phyloP scores from a whole-genome alignment of 2,113 vertebrate species.

The Helogale parvula region DNA sequence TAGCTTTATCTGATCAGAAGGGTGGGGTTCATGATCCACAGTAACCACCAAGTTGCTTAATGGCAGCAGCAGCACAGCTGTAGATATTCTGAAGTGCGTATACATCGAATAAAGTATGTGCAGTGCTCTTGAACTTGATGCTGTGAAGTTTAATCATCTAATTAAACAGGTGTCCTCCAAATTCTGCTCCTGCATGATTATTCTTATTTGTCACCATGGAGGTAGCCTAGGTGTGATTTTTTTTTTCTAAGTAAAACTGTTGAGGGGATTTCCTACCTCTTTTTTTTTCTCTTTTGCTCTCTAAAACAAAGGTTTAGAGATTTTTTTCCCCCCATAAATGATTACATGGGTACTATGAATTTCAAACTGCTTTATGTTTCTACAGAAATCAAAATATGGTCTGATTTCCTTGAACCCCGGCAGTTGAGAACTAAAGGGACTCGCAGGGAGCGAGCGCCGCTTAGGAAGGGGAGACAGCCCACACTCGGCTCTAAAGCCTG shows the following conservation, averaged over 20 bases:
- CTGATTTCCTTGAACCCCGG: conserved; percentile 6
- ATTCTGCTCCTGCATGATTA: background rate
- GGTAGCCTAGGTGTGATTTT: background rate
- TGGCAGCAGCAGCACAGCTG: background rate
- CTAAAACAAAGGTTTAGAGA: background rate
- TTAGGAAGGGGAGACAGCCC: conserved; percentile 45
- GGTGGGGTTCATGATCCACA: conserved; percentile 82
- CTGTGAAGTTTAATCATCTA: background rate
- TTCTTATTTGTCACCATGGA: background rate
- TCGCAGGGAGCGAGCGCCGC: background rate
- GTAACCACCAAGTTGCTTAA: conserved; percentile 66
- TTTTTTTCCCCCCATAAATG: background rate
- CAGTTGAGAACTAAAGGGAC: conserved; percentile 2
- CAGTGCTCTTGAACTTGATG: background rate
- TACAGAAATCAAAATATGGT: background rate
- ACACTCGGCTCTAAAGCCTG: background rate
- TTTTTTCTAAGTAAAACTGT: conserved; percentile 2
- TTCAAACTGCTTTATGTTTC: background rate
- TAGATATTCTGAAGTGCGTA: background rate
- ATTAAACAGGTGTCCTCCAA: background rate
- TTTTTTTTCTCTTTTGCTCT: conserved; percentile 5
- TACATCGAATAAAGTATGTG: background rate
- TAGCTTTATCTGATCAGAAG: conserved; percentile 84
- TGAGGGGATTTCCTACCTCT: conserved; percentile 40
- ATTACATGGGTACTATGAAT: background rate